Conservation (phyloP, 2,888 invertebrate genomes). For the Meteorus cinctellus region DNA sequence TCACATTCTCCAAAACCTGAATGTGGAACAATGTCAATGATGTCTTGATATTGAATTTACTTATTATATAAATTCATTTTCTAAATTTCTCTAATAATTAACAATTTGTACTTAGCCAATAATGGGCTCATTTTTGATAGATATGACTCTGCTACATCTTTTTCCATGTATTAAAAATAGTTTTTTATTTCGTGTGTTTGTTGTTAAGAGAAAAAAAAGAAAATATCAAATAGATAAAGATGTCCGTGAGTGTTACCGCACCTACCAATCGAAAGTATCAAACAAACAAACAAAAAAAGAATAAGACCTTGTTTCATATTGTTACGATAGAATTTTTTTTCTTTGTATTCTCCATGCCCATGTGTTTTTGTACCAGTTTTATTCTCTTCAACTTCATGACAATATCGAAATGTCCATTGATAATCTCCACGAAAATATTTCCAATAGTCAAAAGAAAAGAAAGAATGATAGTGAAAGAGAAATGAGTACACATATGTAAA, state of each 20-base stretch:
- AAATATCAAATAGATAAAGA: slow-evolving; percentile 12
- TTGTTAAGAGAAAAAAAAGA: not conserved
- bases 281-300: not conserved
- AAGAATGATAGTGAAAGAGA: slow-evolving; percentile 5
- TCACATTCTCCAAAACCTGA: not conserved
- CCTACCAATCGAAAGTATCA: slow-evolving; percentile 31
- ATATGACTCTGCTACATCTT: not conserved
- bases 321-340: slow-evolving; percentile 7
- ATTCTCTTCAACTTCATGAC: not conserved
- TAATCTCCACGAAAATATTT: not conserved
- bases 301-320: slow-evolving; percentile 17
- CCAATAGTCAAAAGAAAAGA: not conserved
- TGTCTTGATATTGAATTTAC: not conserved
- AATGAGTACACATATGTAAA: not conserved
- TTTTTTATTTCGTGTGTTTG: not conserved
- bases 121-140: slow-evolving; percentile 1
- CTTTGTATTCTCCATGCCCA: not conserved
- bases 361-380: not conserved
- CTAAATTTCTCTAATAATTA: not conserved
- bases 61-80: slow-evolving; percentile 3
- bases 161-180: not conserved
- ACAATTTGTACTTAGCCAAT: not conserved
- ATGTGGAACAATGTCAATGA: not conserved
- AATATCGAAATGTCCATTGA: not conserved
- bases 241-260: slow-evolving; percentile 21